Conservation (phyloP, 1,140 invertebrate species). For the Bacillus rossius region DNA sequence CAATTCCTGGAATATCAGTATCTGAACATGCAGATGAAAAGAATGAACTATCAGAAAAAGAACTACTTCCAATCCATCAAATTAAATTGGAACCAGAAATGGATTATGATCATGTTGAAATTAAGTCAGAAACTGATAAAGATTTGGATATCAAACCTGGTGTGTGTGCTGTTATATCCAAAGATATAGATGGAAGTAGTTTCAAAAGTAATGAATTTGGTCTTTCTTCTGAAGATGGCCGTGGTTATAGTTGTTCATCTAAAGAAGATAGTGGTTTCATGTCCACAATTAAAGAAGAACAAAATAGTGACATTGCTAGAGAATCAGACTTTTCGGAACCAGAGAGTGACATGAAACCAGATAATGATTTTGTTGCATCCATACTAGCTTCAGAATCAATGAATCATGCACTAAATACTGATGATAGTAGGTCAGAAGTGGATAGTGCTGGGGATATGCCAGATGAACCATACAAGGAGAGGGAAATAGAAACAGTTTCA, state of each 20-base stretch:
- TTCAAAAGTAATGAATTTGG: slow-evolving; percentile 2
- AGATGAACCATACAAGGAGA: neutral
- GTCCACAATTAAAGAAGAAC: slow-evolving; percentile 1
- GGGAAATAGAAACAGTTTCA: slow-evolving; percentile 3
- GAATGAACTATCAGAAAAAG: no score
- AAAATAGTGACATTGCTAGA: neutral
- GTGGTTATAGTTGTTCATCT: slow-evolving; percentile 24
- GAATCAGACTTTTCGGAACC: slow-evolving; percentile 14
- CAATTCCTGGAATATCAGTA: no score
- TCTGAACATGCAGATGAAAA: no score
- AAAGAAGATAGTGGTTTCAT: slow-evolving; percentile 62
- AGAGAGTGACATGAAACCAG: slow-evolving; percentile 13
- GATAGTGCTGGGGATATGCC: neutral
- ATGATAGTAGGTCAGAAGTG: neutral
- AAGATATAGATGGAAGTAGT: no score
- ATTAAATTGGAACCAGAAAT: no score
- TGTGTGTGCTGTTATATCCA: no score
- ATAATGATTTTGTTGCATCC: slow-evolving; percentile 5
- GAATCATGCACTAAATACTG: neutral
- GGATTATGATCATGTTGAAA: no score
- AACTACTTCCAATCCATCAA: no score
- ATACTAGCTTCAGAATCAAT: slow-evolving; percentile 12
- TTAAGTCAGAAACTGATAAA: no score
- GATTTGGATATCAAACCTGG: no score
- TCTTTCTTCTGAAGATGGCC: no score